Evolutionary conservation across 2,888 invertebrate genomes (phyloP).

Genomic region (Mythimna loreyi): DNA sequence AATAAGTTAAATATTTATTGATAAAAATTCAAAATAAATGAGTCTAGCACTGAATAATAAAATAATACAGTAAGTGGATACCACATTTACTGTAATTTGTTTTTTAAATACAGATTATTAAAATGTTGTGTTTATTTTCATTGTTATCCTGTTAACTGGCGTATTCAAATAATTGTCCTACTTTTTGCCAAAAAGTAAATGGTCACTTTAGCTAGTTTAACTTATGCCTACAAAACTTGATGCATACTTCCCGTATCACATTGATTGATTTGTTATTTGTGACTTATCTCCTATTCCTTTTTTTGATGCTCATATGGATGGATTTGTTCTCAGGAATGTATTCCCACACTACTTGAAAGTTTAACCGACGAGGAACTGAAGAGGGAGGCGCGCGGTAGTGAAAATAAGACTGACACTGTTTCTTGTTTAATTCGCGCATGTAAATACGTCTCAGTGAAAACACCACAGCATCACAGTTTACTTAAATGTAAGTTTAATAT

Average conservation of each 20-base stretch:
- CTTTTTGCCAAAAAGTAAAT: too few relatives aligned
- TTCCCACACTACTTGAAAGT: conserved; percentile 97
- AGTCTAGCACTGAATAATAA: too few relatives aligned
- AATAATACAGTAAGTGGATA: too few relatives aligned
- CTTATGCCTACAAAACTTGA: background rate
- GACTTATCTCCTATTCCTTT: background rate
- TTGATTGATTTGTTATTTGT: background rate
- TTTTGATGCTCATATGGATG: background rate
- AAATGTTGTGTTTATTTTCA: too few relatives aligned
- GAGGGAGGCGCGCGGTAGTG: conserved; percentile 97
- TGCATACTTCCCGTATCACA: background rate
- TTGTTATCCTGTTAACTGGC: too few relatives aligned
- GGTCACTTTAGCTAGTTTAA: background rate
- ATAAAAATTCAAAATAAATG: too few relatives aligned
- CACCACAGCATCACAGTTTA: conserved; percentile 95
- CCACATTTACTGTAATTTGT: too few relatives aligned
- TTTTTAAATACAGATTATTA: too few relatives aligned
- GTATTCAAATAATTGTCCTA: too few relatives aligned
- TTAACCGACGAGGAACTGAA: conserved; percentile 98
- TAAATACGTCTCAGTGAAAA: conserved; percentile 96
- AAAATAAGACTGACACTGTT: conserved; percentile 98
- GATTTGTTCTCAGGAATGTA: conserved; percentile 93
- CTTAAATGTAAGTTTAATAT: conserved; percentile 87
- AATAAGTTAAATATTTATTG: too few relatives aligned
- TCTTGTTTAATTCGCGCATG: conserved; percentile 98